Evolutionary conservation across 1,140 invertebrate species (phyloP).

Genomic region (Leptinotarsa defecta): DNA sequence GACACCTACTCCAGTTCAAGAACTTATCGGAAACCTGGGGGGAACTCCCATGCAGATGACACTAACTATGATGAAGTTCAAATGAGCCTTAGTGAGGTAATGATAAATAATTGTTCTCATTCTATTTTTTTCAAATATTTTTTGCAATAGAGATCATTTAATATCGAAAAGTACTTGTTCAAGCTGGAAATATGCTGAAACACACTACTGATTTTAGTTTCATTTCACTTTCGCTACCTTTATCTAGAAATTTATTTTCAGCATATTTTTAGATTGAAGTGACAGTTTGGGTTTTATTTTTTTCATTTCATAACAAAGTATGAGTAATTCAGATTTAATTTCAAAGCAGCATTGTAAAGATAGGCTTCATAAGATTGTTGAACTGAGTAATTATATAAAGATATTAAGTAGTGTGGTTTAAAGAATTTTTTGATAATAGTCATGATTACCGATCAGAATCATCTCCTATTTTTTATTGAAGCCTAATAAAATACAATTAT

Average conservation of each 20-base stretch:
- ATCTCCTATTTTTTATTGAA: too few relatives aligned
- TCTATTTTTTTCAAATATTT: conserved; percentile 10
- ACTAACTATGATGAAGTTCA: conserved; percentile 63
- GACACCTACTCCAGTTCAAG: conserved; percentile 36
- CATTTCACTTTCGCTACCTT: background rate
- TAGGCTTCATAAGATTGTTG: too few relatives aligned
- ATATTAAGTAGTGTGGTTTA: too few relatives aligned
- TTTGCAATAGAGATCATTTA: background rate
- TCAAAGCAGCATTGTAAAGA: too few relatives aligned
- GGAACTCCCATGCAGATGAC: conserved; percentile 46
- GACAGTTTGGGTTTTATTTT: too few relatives aligned
- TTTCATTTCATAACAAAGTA: too few relatives aligned
- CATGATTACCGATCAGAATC: too few relatives aligned
- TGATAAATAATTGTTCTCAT: conserved; percentile 14
- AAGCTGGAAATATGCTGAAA: background rate
- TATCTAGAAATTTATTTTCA: background rate
- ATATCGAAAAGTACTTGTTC: background rate
- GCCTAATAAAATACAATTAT: too few relatives aligned
- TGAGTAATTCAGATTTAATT: too few relatives aligned
- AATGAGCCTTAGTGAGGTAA: conserved; percentile 67
- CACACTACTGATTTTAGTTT: background rate
- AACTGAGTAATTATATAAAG: too few relatives aligned
- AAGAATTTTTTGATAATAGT: too few relatives aligned
- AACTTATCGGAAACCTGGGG: conserved; percentile 34
- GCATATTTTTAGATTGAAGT: background rate